Evolutionary conservation across 2,113 vertebrate species (phyloP), one percentile per base, ranked within the genome.

Genomic region (Mystacornis crossleyi): DNA sequence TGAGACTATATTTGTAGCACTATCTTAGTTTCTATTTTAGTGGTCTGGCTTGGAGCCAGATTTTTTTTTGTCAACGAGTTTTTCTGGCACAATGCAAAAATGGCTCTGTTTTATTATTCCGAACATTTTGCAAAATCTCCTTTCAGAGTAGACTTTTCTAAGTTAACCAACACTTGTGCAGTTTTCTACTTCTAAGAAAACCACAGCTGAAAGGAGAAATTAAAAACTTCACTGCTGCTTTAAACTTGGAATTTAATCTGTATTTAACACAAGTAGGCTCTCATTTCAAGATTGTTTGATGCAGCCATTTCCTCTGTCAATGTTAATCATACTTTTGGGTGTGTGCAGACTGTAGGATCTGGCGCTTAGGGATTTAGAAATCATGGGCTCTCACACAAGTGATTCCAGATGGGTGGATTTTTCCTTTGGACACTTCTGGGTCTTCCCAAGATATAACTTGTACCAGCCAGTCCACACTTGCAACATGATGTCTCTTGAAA

Each of bases 11-110:
- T 91, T 95, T 74, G 91, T 92, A 95, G 82, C 51, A 54, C 77
- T 96, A 48, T 96, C 81, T 97, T 92, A 96, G 95, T 93, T 95
- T 97, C 96, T 87, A 91, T 97, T 97, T 96, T 95, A 91, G 96
- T 98, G 94, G 86, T 96, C 96, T 2, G 10, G 50, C 71, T 72
- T 96, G 84, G 78, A 97, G 96, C 81, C 96, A 97, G 83, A 72
- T 60, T 79, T 94, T 53, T 92, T 97, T 95, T 69, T 95, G 53
- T 97, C 97, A 96, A 96, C 45, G 69, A 96, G 53, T 14, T 97
- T 79, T 96, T 96, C 91, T 93, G 91, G 62, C 75, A 90, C 71
- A 90, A 73, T 85, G 66, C 64, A 89, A 96, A 97, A 94, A 69
- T 36, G 72, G 7, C 13, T 91, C 74, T 86, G 43, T 73, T 95